Evolutionary conservation across 1,140 invertebrate species (phyloP).

Genomic region (Brachionus rubens): DNA sequence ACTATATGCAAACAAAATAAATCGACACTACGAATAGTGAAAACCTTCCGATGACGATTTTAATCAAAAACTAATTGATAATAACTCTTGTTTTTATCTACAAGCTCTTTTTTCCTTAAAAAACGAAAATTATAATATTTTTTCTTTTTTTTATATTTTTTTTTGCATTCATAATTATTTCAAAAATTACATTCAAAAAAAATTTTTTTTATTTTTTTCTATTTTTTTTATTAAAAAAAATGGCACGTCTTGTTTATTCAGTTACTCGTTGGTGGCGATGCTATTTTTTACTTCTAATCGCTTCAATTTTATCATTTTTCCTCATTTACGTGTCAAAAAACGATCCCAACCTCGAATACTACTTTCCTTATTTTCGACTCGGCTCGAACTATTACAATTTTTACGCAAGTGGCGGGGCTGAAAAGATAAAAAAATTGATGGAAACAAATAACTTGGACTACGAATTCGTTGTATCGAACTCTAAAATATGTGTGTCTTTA

Average conservation of each 20-base stretch:
- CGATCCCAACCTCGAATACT: constrained; percentile 10
- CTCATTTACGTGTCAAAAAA: constrained; percentile 24
- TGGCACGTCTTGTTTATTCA: constrained; percentile 5
- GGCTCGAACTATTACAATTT: constrained; percentile 42
- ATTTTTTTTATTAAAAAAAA: too few species aligned
- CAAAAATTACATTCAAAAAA: too few species aligned
- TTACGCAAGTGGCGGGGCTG: not conserved
- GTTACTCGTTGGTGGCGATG: constrained; percentile 26
- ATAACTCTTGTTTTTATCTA: too few species aligned
- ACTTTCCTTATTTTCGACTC: constrained; percentile 45
- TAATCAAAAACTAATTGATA: too few species aligned
- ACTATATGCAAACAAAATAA: too few species aligned
- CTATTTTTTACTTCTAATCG: constrained; percentile 26
- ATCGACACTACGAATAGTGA: too few species aligned
- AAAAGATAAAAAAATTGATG: constrained; percentile 45
- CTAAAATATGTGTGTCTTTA: not conserved
- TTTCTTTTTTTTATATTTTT: too few species aligned
- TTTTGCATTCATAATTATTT: too few species aligned
- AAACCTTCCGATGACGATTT: too few species aligned
- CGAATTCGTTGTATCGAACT: not conserved
- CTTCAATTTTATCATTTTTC: constrained; percentile 12
- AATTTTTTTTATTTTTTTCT: too few species aligned
- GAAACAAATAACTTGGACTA: constrained; percentile 31
- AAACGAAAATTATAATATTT: too few species aligned
- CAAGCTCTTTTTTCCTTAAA: too few species aligned